phyloP scores from a whole-genome alignment of 2,888 invertebrate species.

The Phasia obesa region DNA sequence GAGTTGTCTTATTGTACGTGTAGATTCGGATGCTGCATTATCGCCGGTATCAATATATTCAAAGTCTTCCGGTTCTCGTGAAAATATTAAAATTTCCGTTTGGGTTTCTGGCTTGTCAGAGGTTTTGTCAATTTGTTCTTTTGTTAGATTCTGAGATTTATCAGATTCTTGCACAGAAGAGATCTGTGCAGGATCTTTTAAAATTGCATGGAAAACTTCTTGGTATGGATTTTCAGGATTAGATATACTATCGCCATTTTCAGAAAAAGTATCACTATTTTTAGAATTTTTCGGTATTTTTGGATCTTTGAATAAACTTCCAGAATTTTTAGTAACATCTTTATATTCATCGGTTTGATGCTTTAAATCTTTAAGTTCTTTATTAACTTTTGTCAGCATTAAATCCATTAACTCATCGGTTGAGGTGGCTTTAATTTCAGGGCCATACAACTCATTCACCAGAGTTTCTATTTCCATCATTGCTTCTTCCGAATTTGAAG shows the following conservation, averaged over 20 bases:
- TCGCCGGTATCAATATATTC: slow-evolving; percentile 73
- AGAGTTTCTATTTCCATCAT: slow-evolving; percentile 54
- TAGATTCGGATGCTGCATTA: slow-evolving; percentile 75
- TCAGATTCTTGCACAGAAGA: neutral
- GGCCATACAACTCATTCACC: slow-evolving; percentile 57
- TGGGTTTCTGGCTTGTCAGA: neutral
- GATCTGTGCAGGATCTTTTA: too few relatives aligned
- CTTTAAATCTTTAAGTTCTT: slow-evolving; percentile 44
- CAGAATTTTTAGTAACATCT: neutral
- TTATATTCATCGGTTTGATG: neutral
- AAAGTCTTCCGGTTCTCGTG: slow-evolving; percentile 65
- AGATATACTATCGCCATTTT: neutral
- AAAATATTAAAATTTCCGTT: slow-evolving; percentile 49
- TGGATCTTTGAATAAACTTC: neutral
- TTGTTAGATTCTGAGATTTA: neutral
- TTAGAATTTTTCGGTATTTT: neutral
- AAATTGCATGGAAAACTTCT: neutral
- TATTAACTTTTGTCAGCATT: slow-evolving; percentile 37
- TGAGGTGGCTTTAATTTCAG: slow-evolving; percentile 20
- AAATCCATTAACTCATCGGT: slow-evolving; percentile 56
- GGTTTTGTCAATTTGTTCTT: neutral
- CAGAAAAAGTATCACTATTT: neutral
- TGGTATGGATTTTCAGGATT: neutral
- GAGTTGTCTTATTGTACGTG: slow-evolving; percentile 78
- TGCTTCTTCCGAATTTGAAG: slow-evolving; percentile 58